These are phyloP conservation scores for Brachionus rubens DNA, from an alignment of 1,140 invertebrate genomes.

Conservation along the genomic window DNA sequence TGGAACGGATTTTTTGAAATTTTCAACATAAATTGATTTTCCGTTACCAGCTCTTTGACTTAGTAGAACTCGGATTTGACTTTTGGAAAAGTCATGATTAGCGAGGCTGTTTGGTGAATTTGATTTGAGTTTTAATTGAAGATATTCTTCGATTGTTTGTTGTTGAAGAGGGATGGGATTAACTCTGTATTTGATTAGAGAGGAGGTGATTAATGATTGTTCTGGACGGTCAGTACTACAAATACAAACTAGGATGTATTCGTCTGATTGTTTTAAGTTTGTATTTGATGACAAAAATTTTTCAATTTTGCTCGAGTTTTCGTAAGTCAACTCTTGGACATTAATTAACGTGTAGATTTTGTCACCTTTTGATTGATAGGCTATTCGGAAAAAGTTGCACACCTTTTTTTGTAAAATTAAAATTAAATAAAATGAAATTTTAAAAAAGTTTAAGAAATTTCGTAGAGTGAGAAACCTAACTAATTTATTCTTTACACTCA, in stretches of 20 bases:
- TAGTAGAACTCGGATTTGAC: neutral
- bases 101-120: neutral
- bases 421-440: neutral
- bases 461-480: no score
- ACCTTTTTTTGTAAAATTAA: slow-evolving; percentile 51
- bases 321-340: slow-evolving; percentile 10
- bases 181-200: slow-evolving; percentile 26
- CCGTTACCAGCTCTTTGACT: slow-evolving; percentile 31
- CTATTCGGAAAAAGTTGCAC: slow-evolving; percentile 30
- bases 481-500: no score
- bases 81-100: neutral
- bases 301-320: neutral
- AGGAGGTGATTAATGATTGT: neutral
- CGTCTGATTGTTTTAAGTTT: neutral
- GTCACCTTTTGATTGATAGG: neutral
- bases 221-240: neutral
- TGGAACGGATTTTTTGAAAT: neutral
- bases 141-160: neutral
- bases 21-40: slow-evolving; percentile 20
- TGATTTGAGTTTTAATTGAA: neutral
- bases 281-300: slow-evolving; percentile 22
- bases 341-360: slow-evolving; percentile 27
- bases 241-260: slow-evolving; percentile 23
- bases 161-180: neutral
- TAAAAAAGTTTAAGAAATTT: no score